These are phyloP conservation scores for Melanchra persicariae DNA, from an alignment of 2,888 invertebrate species.

Conservation along the genomic window DNA sequence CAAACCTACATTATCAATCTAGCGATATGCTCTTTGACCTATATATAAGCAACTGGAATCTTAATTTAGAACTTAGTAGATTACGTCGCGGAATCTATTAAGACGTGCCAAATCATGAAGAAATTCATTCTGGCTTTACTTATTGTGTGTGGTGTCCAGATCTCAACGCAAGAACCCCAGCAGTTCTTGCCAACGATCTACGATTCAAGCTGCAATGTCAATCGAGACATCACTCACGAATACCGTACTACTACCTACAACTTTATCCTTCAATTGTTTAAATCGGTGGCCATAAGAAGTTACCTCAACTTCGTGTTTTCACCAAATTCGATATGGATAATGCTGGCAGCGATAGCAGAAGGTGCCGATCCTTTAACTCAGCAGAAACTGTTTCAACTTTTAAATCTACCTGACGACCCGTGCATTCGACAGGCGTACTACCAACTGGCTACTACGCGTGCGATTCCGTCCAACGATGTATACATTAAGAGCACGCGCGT, in stretches of 20 bases:
- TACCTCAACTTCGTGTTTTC: constrained; percentile 51
- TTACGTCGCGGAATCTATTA: no score
- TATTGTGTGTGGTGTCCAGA: constrained; percentile 1
- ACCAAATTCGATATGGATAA: constrained; percentile 50
- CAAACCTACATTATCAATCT: no score
- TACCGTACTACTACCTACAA: constrained; percentile 35
- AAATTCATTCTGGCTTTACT: no score
- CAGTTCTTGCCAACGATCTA: background rate
- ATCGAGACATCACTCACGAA: constrained; percentile 21
- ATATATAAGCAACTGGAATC: no score
- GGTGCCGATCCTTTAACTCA: constrained; percentile 49
- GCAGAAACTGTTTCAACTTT: constrained; percentile 57
- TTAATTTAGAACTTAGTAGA: no score
- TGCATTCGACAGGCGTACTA: constrained; percentile 63
- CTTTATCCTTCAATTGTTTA: constrained; percentile 17
- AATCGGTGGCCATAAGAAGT: constrained; percentile 10
- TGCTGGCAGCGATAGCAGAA: constrained; percentile 61
- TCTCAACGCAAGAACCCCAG: constrained; percentile 34
- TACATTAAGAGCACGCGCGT: constrained; percentile 53
- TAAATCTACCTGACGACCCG: constrained; percentile 61
- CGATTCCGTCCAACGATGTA: constrained; percentile 42
- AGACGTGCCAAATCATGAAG: no score
- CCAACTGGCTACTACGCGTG: constrained; percentile 45
- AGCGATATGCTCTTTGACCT: no score
- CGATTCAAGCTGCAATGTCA: constrained; percentile 6